These are phyloP conservation scores for Etia nguti DNA, from an alignment of 2,113 vertebrate genomes.

Conservation along the genomic window DNA sequence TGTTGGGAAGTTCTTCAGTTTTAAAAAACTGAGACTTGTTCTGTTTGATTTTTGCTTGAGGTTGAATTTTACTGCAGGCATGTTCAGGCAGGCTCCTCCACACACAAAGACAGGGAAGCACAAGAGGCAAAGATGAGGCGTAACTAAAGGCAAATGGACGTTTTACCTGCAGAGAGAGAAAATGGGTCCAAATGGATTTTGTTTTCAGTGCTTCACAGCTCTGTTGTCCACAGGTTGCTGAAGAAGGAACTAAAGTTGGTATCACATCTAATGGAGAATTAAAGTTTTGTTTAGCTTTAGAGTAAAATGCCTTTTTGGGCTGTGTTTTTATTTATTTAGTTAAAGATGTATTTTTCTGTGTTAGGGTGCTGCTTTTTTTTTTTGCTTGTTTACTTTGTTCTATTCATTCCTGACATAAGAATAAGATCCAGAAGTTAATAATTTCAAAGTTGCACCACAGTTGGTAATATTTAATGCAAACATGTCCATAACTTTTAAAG, in stretches of 20 bases:
- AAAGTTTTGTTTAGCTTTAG: not conserved
- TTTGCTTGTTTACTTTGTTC: not conserved
- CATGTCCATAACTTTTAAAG: too few relatives aligned
- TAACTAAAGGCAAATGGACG: not conserved
- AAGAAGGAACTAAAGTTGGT: not conserved
- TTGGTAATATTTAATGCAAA: not conserved
- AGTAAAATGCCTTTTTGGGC: not conserved
- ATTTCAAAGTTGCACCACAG: not conserved
- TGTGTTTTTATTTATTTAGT: not conserved
- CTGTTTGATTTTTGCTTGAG: not conserved
- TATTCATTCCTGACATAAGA: not conserved
- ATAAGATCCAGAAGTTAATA: not conserved
- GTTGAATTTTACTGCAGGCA: not conserved
- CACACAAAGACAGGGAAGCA: not conserved
- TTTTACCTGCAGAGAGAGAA: not conserved
- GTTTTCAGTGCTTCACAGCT: not conserved
- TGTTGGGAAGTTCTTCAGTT: not conserved
- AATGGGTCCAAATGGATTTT: not conserved
- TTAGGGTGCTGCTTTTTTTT: rapidly evolving
- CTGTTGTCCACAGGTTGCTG: rapidly evolving
- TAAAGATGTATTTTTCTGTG: too few relatives aligned
- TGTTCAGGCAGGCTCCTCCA: not conserved
- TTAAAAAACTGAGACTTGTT: not conserved
- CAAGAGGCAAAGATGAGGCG: not conserved
- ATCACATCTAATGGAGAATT: not conserved